Base-by-base conservation (phyloP, 2,113 vertebrate species). In the Blennius ocellaris region DNA sequence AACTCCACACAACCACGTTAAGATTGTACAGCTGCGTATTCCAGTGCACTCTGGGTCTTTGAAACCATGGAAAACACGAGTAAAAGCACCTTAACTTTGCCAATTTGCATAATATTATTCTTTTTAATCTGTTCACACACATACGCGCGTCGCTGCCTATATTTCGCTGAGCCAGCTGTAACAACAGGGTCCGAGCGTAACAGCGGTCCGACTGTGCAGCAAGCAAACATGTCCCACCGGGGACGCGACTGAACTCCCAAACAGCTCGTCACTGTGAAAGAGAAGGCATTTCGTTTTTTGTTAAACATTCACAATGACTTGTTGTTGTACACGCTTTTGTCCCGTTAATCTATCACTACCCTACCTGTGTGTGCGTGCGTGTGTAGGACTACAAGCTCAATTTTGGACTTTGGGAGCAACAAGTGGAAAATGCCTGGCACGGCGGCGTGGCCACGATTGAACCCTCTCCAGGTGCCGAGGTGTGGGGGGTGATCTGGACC, bases 401-500 rank as follows among this genome's bases (percentile, higher is more conserved):
- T 73, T 99, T 99, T 88, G 96, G 96, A 72, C 89, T 94, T 76
- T 92, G 83, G 80, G 87, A 88, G 58, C 80, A 93, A 69, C 86
- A 78, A 50, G 87, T 65, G 15, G 90, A 89, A 65, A 89, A 80
- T 47, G 41, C 43, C 8, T 99, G 97, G 97, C 95, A 97, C 15
- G 97, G 97, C 76, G 96, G 96, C 40, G 93, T 93, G 76, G 97
- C 97, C 70, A 98, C 96, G 51, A 93, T 98, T 77, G 83, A 91
- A 73, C 78, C 89, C 58, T 94, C 92, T 81, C 94, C 93, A 1
- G 95, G 95, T 37, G 92, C 95, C 0, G 95, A 96, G 76, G 96
- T 98, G 0, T 99, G 97, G 97, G 97, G 97, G 44, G 89, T 97
- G 6, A 89, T 98, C n/a, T 99, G 97, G 97, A 95, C 90, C 90